Percentiles rank a stretch among this genome's conserved stretches.
Evolutionary conservation across 2,797 vertebrate species (phyloP).

Genomic region (Microchirus variegatus): DNA sequence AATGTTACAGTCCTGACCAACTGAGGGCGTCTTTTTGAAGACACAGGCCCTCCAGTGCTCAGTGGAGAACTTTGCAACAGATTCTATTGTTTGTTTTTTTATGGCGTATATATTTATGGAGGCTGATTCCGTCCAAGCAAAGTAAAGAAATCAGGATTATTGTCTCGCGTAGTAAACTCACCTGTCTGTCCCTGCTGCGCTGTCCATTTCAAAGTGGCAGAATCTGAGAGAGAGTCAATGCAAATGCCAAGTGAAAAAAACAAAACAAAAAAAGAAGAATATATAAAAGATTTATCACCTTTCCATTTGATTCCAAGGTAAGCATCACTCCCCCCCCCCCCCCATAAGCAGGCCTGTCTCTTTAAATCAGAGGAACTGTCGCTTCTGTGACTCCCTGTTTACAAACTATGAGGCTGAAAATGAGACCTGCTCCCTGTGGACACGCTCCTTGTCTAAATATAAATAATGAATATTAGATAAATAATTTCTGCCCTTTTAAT

Average conservation of each 20-base stretch:
- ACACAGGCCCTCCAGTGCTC: slow-evolving; percentile 23
- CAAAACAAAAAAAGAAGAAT: slow-evolving; percentile 48
- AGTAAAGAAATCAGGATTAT: too few species aligned
- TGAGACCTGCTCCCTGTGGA: slow-evolving; percentile 86
- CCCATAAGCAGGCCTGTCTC: slow-evolving; percentile 82
- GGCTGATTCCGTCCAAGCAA: not conserved
- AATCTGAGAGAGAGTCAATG: slow-evolving; percentile 68
- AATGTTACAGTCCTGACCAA: slow-evolving; percentile 37
- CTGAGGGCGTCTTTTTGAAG: slow-evolving; percentile 18
- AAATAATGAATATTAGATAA: slow-evolving; percentile 88
- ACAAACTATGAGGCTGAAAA: slow-evolving; percentile 87
- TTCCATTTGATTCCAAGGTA: slow-evolving; percentile 86
- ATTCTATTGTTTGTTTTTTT: slow-evolving; percentile 23
- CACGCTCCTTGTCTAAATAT: slow-evolving; percentile 85
- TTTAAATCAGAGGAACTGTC: slow-evolving; percentile 84
- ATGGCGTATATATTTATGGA: slow-evolving; percentile 1
- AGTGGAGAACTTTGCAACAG: slow-evolving; percentile 37
- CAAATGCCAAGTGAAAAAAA: slow-evolving; percentile 70
- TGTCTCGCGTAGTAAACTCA: slow-evolving; percentile 10
- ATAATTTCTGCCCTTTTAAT: slow-evolving; percentile 85
- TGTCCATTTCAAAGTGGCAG: slow-evolving; percentile 68
- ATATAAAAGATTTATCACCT: slow-evolving; percentile 82
- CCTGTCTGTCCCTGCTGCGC: slow-evolving; percentile 66
- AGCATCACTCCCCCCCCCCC: slow-evolving; percentile 73
- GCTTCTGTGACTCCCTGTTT: slow-evolving; percentile 83